A percentile compares a stretch with the other conserved stretches of the same genome.
Conservation (phyloP, 2,797 vertebrate genomes). For the Oreochromis mossambicus region DNA sequence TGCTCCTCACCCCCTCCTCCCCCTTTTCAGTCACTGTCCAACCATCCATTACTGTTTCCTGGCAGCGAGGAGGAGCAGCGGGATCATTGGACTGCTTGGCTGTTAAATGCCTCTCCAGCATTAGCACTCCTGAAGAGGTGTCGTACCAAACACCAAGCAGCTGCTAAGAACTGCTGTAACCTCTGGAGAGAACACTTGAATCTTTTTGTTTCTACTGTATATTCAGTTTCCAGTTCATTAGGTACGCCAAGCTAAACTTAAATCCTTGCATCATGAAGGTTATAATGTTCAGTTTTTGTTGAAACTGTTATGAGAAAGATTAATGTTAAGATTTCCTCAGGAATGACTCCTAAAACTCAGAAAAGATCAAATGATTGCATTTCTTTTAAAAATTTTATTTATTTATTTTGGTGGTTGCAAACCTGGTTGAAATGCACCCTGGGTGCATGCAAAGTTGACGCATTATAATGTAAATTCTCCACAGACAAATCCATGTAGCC, state of each 20-base stretch:
- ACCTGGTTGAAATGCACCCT: accelerated
- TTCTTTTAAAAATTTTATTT: background rate
- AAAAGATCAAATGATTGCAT: background rate
- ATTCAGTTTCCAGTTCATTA: background rate
- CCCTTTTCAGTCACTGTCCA: constrained; percentile 25
- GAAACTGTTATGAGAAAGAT: background rate
- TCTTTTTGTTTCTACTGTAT: background rate
- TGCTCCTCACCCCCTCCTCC: background rate
- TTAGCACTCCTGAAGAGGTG: constrained; percentile 72
- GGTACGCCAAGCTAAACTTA: background rate
- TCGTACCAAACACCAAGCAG: constrained; percentile 63
- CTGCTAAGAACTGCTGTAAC: constrained; percentile 49
- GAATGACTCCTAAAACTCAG: accelerated
- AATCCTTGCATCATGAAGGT: background rate
- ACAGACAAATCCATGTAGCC: background rate
- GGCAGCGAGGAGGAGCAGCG: constrained; percentile 19
- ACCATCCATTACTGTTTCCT: constrained; percentile 64
- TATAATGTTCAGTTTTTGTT: background rate
- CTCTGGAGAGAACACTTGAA: background rate
- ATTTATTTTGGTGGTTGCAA: background rate
- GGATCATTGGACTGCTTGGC: constrained; percentile 35
- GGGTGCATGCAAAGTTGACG: accelerated
- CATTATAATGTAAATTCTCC: background rate
- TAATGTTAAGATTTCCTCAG: background rate
- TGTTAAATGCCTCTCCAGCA: constrained; percentile 68